Percentiles rank a stretch among this genome's conserved stretches.
Conservation (phyloP, 2,113 vertebrate species). For the Carettochelys insculpta region DNA sequence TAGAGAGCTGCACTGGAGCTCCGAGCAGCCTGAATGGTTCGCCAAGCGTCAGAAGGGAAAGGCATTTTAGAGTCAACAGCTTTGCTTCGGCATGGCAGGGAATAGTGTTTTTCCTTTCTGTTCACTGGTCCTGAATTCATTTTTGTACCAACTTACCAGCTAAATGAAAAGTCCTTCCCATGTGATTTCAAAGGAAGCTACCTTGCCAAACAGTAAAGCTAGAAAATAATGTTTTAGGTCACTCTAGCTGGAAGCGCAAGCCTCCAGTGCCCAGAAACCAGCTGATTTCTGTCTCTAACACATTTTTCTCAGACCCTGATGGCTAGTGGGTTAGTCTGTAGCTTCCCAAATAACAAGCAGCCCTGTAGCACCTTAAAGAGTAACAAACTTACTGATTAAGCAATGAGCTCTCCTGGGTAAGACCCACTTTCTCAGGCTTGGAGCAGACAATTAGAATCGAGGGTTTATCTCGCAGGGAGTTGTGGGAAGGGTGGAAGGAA, state of each 20-base stretch:
- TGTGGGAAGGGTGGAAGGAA: too few species aligned
- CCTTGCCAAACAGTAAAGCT: neutral
- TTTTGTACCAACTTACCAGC: neutral
- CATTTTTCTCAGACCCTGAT: too few species aligned
- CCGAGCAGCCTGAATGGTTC: neutral
- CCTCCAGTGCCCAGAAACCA: neutral
- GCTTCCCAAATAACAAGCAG: too few species aligned
- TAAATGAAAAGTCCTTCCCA: neutral
- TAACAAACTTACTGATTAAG: too few species aligned
- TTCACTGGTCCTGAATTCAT: neutral
- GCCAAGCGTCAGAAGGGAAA: neutral
- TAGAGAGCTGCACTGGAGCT: neutral
- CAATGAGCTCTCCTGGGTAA: too few species aligned
- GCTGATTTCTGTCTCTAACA: neutral
- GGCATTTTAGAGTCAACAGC: too few species aligned
- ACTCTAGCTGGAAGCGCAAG: neutral
- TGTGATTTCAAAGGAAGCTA: neutral
- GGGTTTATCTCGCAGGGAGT: too few species aligned
- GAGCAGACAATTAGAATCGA: too few species aligned
- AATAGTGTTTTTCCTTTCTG: neutral
- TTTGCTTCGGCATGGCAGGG: neutral
- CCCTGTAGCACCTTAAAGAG: too few species aligned
- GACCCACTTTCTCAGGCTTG: too few species aligned
- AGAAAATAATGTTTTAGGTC: neutral
- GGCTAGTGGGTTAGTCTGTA: too few species aligned